These are phyloP conservation scores for Zaprionus tsacasi DNA, from an alignment of 1,140 invertebrate species.

Conservation along the genomic window DNA sequence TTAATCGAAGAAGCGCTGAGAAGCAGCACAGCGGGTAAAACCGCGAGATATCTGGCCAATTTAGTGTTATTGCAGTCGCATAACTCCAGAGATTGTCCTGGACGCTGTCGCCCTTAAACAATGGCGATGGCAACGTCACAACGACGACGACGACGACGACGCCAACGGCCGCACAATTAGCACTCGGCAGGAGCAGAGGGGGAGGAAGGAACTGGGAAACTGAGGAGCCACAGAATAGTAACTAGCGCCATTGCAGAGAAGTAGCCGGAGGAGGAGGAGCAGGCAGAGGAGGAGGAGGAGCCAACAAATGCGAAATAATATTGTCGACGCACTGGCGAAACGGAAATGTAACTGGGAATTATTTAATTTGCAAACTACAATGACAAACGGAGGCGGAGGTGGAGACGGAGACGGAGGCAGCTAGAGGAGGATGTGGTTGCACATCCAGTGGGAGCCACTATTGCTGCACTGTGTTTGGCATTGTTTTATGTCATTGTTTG, in stretches of 20 bases:
- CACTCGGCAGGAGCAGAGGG: slow-evolving; percentile 61
- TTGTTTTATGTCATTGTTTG: slow-evolving; percentile 75
- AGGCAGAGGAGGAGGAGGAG: slow-evolving; percentile 1
- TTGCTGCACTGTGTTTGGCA: slow-evolving; percentile 26
- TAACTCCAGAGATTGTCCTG: slow-evolving; percentile 78
- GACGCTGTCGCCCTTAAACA: slow-evolving; percentile 64
- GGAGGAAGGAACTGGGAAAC: background rate
- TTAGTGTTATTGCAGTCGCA: slow-evolving; percentile 82
- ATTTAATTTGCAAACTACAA: slow-evolving; percentile 82
- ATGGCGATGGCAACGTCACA: slow-evolving; percentile 39
- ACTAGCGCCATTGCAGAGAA: slow-evolving; percentile 2
- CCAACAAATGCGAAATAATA: slow-evolving; percentile 73
- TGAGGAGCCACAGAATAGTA: slow-evolving; percentile 10
- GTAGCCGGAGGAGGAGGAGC: slow-evolving; percentile 4
- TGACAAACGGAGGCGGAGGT: slow-evolving; percentile 40
- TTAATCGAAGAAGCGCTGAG: slow-evolving; percentile 56
- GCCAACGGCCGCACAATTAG: slow-evolving; percentile 75
- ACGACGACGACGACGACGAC: slow-evolving; percentile 22
- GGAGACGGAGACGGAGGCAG: slow-evolving; percentile 4
- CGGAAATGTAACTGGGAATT: slow-evolving; percentile 82
- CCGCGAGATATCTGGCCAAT: slow-evolving; percentile 79
- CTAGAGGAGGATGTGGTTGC: background rate
- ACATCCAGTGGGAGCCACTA: slow-evolving; percentile 41
- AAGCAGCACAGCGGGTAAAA: slow-evolving; percentile 57
- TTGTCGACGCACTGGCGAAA: slow-evolving; percentile 71